Conservation (phyloP, 2,113 vertebrate genomes). For the Trematomus loennbergii region DNA sequence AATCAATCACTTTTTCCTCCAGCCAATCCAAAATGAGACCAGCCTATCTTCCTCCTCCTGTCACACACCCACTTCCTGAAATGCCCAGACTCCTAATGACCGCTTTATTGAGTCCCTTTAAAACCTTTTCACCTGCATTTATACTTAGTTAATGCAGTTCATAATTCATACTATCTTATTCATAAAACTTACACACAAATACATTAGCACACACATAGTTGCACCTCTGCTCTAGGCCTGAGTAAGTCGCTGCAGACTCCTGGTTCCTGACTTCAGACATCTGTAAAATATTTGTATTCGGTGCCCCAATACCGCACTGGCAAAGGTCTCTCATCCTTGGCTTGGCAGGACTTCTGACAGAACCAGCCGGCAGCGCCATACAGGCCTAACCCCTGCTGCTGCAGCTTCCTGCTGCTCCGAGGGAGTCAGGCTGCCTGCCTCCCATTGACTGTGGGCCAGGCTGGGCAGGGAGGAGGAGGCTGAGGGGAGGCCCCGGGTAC, state of each 20-base stretch:
- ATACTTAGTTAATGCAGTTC: conserved; percentile 4
- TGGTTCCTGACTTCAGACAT: conserved; percentile 79
- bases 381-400: conserved; percentile 75
- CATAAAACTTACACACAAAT: conserved; percentile 38
- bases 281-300: conserved; percentile 85
- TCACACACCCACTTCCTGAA: conserved; percentile 43
- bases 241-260: conserved; percentile 59
- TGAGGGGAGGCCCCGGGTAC: conserved; percentile 55
- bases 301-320: conserved; percentile 80
- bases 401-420: conserved; percentile 80
- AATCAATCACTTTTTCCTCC: conserved; percentile 40
- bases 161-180: conserved; percentile 26
- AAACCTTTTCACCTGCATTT: conserved; percentile 20
- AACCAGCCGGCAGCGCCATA: conserved; percentile 76
- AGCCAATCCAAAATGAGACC: conserved; percentile 47
- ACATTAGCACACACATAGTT: conserved; percentile 37
- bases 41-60: conserved; percentile 23
- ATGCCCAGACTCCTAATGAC: conserved; percentile 10
- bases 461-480: conserved; percentile 65
- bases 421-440: conserved; percentile 77
- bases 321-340: conserved; percentile 81
- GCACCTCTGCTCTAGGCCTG: conserved; percentile 27
- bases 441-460: conserved; percentile 75
- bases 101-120: conserved; percentile 27
- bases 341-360: conserved; percentile 85